phyloP scores from a whole-genome alignment of 2,888 invertebrate species.

The Urechis unicinctus region DNA sequence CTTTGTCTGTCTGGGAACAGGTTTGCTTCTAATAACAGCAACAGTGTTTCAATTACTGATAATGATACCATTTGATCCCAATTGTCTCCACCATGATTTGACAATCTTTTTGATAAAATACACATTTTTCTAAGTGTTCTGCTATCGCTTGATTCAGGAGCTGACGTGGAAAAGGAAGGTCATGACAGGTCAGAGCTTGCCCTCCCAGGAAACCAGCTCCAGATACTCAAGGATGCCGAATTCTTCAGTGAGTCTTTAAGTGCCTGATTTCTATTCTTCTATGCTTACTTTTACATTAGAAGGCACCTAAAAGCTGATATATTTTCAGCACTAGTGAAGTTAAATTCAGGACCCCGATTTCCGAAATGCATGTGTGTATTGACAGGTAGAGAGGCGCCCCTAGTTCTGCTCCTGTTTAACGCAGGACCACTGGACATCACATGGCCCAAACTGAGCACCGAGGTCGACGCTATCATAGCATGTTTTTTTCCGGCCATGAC shows the following conservation, averaged over 20 bases:
- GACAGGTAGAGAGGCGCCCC: constrained; percentile 4
- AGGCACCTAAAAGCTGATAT: too few species aligned
- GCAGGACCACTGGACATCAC: constrained; percentile 42
- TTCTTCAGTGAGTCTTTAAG: neutral
- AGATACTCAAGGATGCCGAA: constrained; percentile 11
- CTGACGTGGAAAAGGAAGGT: constrained; percentile 4
- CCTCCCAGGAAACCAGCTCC: constrained; percentile 13
- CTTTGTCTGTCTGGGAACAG: neutral
- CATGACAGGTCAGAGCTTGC: constrained; percentile 8
- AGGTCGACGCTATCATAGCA: constrained; percentile 23
- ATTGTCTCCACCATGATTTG: too few species aligned
- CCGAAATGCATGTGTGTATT: too few species aligned
- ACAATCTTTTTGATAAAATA: too few species aligned
- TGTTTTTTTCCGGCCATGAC: constrained; percentile 26
- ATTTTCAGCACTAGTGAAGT: too few species aligned
- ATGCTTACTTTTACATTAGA: too few species aligned
- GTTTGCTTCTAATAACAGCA: neutral
- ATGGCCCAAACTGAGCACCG: constrained; percentile 25
- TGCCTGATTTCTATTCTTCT: too few species aligned
- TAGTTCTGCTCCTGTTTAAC: constrained; percentile 31
- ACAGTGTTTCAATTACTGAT: neutral
- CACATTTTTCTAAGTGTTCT: too few species aligned
- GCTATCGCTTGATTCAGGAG: constrained; percentile 2
- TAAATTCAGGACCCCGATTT: too few species aligned
- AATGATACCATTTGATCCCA: neutral